Percentiles rank a stretch among this genome's conserved stretches.
Conservation (phyloP, 2,113 vertebrate species). For the Cyanistes caeruleus region DNA sequence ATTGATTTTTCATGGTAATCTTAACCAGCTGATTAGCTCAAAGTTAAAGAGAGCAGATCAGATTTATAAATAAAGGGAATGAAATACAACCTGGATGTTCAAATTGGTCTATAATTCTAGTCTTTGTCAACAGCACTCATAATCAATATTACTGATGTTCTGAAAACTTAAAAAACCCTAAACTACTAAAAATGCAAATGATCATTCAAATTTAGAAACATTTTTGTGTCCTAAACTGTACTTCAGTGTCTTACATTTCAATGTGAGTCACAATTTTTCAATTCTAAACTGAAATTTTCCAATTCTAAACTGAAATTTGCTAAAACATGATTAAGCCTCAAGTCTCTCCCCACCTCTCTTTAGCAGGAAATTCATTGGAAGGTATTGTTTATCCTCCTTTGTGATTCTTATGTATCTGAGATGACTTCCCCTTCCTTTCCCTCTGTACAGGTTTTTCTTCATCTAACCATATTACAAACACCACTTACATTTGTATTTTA, state of each 20-base stretch:
- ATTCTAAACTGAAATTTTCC: too few relatives aligned
- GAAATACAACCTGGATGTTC: not conserved
- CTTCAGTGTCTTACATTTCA: not conserved
- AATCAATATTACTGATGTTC: not conserved
- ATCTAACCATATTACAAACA: not conserved
- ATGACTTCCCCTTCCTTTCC: not conserved
- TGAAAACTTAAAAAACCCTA: not conserved
- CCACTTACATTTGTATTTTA: not conserved
- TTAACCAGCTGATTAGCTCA: not conserved
- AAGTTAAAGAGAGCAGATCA: not conserved
- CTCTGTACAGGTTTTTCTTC: not conserved
- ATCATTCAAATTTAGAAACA: not conserved
- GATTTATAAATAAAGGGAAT: not conserved
- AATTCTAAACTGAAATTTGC: not conserved
- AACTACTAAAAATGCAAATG: not conserved
- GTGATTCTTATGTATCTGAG: not conserved
- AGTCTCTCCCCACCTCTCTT: not conserved
- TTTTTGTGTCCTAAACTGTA: not conserved
- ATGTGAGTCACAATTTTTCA: not conserved
- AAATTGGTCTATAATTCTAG: not conserved
- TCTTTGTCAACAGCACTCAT: not conserved
- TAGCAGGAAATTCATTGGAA: not conserved
- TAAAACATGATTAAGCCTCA: rapidly evolving
- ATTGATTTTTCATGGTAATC: not conserved
- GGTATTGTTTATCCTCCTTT: not conserved